Base-by-base conservation (phyloP, 2,888 invertebrate genomes). In the Coecobrya sp. region DNA sequence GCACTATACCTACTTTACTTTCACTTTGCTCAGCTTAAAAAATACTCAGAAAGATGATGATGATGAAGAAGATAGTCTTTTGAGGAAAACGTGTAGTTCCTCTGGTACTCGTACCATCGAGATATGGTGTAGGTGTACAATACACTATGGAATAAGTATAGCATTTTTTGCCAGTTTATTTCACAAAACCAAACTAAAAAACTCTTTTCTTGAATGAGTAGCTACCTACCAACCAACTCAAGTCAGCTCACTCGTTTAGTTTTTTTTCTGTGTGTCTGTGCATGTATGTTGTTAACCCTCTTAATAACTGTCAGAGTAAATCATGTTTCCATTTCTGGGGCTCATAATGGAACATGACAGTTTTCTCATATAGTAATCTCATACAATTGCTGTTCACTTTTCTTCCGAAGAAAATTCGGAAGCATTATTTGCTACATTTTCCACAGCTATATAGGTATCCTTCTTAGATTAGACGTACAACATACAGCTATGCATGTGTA, bases 231-330 rank as follows among this genome's bases (percentile, higher is more conserved):
- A 19, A 22, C 59, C 11, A 3, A 45, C 76, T 27, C 65, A 49
- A 30, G 36, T 16, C 16, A 16, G 45, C 73, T 73, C 59, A 59
- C 49, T 70, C 42, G 19, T 27, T 45, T 16, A 84, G 42, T 25
- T 59, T 59, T 19, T 79, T 81, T 87, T 73, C 16, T 16, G 27
- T 36, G 59, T 65, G n/a, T 68, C 16, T 62, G 8, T 59, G 49
- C 13, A 65, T 76, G 30, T 45, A 49, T 79, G 27, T 22, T 36
- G 62, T 87, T 86, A 87, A 59, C 87, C 91, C 91, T 86, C 87
- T 91, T 91, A 91, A 91, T 91, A 91, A 91, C 91, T 91, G 91
- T 91, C 91, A 87, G 91, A 91, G 91, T 91, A 91, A 91, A 91
- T 91, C 91, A 91, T 91, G 91, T 86, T 65, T 27, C 59, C 45